Base-by-base conservation (phyloP, 2,797 vertebrate genomes). In the Rhabdomys pumilio region DNA sequence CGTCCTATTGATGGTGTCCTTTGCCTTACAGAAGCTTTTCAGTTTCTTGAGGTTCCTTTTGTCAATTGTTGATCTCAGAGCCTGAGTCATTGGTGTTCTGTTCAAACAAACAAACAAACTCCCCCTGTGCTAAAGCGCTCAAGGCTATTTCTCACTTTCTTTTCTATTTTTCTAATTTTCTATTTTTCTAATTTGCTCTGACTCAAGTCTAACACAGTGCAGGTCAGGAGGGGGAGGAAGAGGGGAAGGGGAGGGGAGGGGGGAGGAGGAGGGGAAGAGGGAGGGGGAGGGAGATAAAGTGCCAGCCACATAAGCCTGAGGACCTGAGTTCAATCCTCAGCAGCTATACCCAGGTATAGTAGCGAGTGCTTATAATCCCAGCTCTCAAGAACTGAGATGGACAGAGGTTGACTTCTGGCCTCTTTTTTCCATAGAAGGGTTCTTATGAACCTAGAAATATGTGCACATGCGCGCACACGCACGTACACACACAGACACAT, bases 381-480 rank as follows among this genome's bases (percentile, higher is more conserved):
- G 85, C n/a, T 73, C 14, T 31, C 9, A 10, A 55, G 24, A 73
- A 41, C 15, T 41, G 34, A 73, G 53, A 41, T 26, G 41, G 67
- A 31, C 24, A 31, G n/a, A 57, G 8, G 50, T 19, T 73, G 24
- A 73, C 67, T 41, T 73, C 67, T 88, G 53, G 14, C 3, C 34
- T 73, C 53, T 41, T 17, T 86, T 53, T 86, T 69, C 31, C 6
- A 69, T 24, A 53, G 63, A 86, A 53, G 31, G 44, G 24, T 24
- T 24, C 29, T 65, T 12, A 34, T 34, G 47, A 84, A 22, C 6
- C 34, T 13, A n/a, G 9, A 12, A 31, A 50, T 9, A 34, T 53
- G 2, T 63, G 31, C 1, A n/a, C 24, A 1, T 2, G 5, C 20
- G 5, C 38, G 5, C 20, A 2, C 53, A 26, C 2, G 9, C 53